These are phyloP conservation scores for Thera obeliscata DNA, from an alignment of 2,888 invertebrate species.

Conservation along the genomic window DNA sequence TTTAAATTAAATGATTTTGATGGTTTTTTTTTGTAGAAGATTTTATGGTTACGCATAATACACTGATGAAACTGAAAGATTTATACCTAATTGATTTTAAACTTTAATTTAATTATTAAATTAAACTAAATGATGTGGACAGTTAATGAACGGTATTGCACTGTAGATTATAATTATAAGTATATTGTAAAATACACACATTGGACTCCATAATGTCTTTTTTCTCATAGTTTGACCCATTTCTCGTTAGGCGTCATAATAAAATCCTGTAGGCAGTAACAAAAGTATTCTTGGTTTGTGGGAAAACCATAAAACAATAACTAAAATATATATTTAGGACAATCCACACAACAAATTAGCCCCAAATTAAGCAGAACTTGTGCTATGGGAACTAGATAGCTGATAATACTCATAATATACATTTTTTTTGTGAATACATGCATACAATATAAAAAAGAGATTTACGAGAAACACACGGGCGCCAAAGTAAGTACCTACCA, in stretches of 20 bases:
- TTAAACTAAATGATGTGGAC: background rate
- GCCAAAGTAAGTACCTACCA: slow-evolving; percentile 10
- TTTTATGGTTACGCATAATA: slow-evolving; percentile 1
- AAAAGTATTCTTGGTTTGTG: too few relatives aligned
- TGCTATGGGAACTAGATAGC: too few relatives aligned
- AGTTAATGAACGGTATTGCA: slow-evolving; percentile 4
- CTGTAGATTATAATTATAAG: slow-evolving; percentile 12
- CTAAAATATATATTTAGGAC: too few relatives aligned
- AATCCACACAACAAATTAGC: too few relatives aligned
- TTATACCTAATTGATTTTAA: background rate
- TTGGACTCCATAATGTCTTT: slow-evolving; percentile 13
- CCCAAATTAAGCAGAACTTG: too few relatives aligned
- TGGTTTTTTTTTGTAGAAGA: too few relatives aligned
- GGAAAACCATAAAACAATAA: too few relatives aligned
- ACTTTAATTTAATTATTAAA: slow-evolving; percentile 9
- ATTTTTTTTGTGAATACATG: too few relatives aligned
- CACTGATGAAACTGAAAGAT: background rate
- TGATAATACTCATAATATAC: too few relatives aligned
- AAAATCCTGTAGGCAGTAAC: too few relatives aligned
- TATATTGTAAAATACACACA: slow-evolving; percentile 20
- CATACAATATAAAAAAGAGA: background rate
- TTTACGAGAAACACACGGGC: slow-evolving; percentile 10
- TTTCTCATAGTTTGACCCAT: slow-evolving; percentile 1
- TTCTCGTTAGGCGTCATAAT: background rate
- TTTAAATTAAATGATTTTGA: too few relatives aligned